Percentiles rank a stretch among this genome's conserved stretches.
These are phyloP conservation scores for Mesocentrotus franciscanus DNA, from an alignment of 53 echinoderm and acorn worm genomes.

Conservation along the genomic window DNA sequence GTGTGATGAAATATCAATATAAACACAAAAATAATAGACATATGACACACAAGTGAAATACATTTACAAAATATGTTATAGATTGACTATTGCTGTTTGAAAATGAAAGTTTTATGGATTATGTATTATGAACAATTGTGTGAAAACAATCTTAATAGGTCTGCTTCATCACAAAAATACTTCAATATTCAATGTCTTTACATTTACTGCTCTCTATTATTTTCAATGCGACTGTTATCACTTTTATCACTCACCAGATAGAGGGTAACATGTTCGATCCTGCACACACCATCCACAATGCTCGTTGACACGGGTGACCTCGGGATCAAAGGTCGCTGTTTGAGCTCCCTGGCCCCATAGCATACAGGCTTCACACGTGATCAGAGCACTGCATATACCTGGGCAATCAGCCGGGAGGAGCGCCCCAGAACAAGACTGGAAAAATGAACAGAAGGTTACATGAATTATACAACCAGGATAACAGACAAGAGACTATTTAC, in stretches of 20 bases:
- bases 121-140: no score
- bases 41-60: no score
- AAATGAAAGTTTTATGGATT: no score
- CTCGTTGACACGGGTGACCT: slow-evolving; percentile 76
- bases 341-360: slow-evolving; percentile 80
- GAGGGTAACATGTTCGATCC: slow-evolving; percentile 75
- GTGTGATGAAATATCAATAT: not conserved
- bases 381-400: slow-evolving; percentile 77
- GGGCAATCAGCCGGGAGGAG: slow-evolving; percentile 67
- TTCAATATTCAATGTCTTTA: no score
- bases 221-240: no score
- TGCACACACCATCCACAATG: slow-evolving; percentile 96
- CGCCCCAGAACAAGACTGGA: slow-evolving; percentile 66
- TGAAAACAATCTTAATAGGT: no score
- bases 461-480: not conserved
- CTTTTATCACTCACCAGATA: slow-evolving; percentile 71
- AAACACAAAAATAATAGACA: no score
- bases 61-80: no score
- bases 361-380: slow-evolving; percentile 81
- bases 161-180: no score
- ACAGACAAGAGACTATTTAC: no score
- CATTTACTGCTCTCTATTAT: no score
- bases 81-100: no score
- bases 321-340: slow-evolving; percentile 65
- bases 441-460: not conserved